Evolutionary conservation across 2,797 vertebrate genomes (phyloP), one percentile per base, ranked within the genome.

Genomic region (Catamblyrhynchus diadema): DNA sequence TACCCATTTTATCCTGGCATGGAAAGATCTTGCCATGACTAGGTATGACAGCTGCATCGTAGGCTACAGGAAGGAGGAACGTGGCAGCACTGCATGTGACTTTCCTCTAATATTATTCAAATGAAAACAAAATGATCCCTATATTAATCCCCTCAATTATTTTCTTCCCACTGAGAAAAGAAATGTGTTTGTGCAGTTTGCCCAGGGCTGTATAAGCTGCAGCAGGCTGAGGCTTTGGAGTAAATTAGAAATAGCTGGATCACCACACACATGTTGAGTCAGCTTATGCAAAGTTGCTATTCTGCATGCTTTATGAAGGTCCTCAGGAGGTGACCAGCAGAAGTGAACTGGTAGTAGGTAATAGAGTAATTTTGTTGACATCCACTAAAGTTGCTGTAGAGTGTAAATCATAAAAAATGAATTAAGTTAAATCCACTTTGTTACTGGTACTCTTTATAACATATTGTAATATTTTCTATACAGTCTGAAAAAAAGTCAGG

Each of bases 31-130:
- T 69, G 81, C 93, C 79, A 54, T 89, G 93, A 96, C 60, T 86
- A 95, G 89, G 91, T 95, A 86, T 90, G 92, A 95, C 90, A 96
- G 92, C 93, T 95, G 93, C 81, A 48, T 75, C 25, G 3, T 17
- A 77, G 81, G 72, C 92, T 82, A 77, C 81, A 86, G 77, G 70
- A 87, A 95, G 57, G 59, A 81, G 91, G 67, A 88, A 67, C 2
- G 2, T n/a, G n/a, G n/a, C 60, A 54, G 73, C 41, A 12, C 28
- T 60, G 74, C 82, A 75, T 3, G 0, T 91, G 73, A 91, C 74
- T 77, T 62, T 67, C n/a, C 74, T 67, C 30, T 79, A 78, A 93
- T 50, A 62, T 44, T 62, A 22, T 57, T 88, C 66, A 71, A 88
- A 86, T 10, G 62, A 74, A 86, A 93, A 75, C 70, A 86, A 84